Percentiles rank a stretch among this genome's conserved stretches.
Conservation (phyloP, 2,113 vertebrate genomes). For the Boulengeromyrus knoepffleri region DNA sequence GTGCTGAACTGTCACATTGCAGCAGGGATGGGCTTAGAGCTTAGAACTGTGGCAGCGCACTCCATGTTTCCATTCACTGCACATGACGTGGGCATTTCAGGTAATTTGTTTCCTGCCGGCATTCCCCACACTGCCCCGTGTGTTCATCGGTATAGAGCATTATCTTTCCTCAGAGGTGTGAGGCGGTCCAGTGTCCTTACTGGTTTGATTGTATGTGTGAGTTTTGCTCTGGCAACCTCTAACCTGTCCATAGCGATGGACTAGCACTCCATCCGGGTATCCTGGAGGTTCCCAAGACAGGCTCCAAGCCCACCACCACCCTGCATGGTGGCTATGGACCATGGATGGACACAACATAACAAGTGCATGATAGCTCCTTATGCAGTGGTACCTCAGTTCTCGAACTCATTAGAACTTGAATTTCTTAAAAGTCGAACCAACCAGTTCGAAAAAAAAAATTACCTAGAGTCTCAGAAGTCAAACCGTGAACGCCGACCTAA, state of each 20-base stretch:
- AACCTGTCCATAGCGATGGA: not conserved
- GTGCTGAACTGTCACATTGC: not conserved
- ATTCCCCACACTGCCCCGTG: not conserved
- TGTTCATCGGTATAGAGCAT: not conserved
- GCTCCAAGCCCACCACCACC: not conserved
- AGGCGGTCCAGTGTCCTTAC: not conserved
- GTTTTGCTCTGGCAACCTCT: not conserved
- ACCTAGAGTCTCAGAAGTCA: too few species aligned
- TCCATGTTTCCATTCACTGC: not conserved
- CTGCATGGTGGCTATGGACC: not conserved
- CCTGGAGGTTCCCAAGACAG: not conserved
- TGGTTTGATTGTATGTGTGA: not conserved
- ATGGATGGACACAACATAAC: not conserved
- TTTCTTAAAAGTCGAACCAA: too few species aligned
- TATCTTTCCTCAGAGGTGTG: not conserved
- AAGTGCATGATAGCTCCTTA: not conserved
- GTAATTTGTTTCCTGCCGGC: not conserved
- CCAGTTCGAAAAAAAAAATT: too few species aligned
- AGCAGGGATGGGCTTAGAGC: not conserved
- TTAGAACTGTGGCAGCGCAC: not conserved
- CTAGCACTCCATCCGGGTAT: not conserved
- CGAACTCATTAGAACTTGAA: too few species aligned
- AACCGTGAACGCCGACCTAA: too few species aligned
- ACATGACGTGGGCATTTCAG: not conserved
- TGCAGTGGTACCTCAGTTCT: too few species aligned